Base-by-base conservation (phyloP, 2,797 vertebrate species). In the Notolabrus celidotus region DNA sequence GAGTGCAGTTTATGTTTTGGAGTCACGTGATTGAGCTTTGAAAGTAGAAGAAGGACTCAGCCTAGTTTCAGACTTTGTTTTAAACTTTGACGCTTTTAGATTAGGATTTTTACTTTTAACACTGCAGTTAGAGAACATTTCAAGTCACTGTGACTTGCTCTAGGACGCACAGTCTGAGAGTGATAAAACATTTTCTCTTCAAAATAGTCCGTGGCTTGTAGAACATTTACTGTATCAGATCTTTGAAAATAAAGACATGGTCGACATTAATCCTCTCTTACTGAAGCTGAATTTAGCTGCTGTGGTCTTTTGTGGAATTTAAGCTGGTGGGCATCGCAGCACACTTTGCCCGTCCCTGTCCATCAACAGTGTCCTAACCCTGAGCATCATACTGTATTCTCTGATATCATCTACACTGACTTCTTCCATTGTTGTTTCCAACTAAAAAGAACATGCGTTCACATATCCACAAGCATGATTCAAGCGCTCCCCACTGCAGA, bases 231-330 rank as follows among this genome's bases (percentile, higher is more conserved):
- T 56, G 23, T 23, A 68, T 52, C 38, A 22, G 29, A 36, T 68
- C 17, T 31, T 9, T 5, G 34, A 49, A 59, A 53, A 29, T 22
- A 75, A 79, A 31, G 55, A 46, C 64, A 67, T 52, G 43, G 47
- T 52, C 73, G 65, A 72, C 58, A 41, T 52, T 71, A 80, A 81
- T 78, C 73, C 76, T 52, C 57, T 60, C 69, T 61, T 25, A 71
- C 54, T 45, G 55, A 34, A 49, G 63, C 27, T 77, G 49, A 67
- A 74, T 72, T 67, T 27, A 72, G 64, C 70, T 47, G 56, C 51
- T 39, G 34, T 17, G 33, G 47, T 65, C 66, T 77, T 67, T 67
- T 75, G 69, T 64, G 7, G 61, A 71, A 62, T 67, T 38, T 64
- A 73, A 75, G 74, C 47, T 14, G 22, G 36, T 16, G 46, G 33